A percentile compares a stretch with the other conserved stretches of the same genome.
Conservation (phyloP, 2,888 invertebrate genomes). For the Hyalella azteca region DNA sequence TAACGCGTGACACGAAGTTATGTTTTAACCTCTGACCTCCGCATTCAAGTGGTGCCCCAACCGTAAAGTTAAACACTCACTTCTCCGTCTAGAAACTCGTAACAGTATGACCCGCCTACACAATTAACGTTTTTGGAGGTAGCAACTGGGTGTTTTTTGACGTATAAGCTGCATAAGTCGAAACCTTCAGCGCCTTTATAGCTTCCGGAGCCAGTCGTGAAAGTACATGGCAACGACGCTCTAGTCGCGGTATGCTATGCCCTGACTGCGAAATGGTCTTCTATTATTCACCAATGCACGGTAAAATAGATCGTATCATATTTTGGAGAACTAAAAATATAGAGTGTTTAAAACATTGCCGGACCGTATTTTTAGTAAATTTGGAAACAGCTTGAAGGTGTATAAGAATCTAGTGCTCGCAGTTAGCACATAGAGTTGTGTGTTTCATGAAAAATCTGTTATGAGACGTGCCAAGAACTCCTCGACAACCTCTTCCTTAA, state of each 20-base stretch:
- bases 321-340: no score
- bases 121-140: conserved; percentile 27
- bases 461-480: no score
- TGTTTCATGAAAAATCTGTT: no score
- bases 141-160: conserved; percentile 13
- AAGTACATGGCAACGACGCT: background rate
- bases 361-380: no score
- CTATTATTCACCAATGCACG: no score
- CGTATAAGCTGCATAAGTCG: background rate
- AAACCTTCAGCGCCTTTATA: no score
- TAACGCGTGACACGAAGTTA: background rate
- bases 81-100: conserved; percentile 17
- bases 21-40: background rate
- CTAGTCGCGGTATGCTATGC: background rate
- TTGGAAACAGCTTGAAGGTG: no score
- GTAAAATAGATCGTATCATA: no score
- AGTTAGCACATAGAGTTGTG: no score
- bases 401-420: no score
- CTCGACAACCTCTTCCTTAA: conserved; percentile 7
- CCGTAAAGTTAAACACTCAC: background rate
- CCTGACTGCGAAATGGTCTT: no score
- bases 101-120: background rate
- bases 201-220: background rate
- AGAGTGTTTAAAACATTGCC: no score
- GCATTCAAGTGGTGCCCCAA: background rate